Conservation (phyloP, 35 echinoderm and acorn worm species). For the Anneissia japonica region DNA sequence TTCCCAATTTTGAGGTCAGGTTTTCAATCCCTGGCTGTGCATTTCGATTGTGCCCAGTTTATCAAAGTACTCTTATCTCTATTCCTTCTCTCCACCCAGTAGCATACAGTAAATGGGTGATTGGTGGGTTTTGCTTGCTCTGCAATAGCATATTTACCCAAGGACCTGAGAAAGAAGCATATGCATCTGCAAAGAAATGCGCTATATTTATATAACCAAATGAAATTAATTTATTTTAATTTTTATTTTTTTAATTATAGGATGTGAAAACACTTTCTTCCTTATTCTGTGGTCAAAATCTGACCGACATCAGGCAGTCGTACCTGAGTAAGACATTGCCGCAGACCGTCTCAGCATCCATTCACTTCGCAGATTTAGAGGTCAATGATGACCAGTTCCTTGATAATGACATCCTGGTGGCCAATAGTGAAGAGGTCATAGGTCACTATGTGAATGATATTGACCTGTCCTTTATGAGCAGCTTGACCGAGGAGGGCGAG, state of each 20-base stretch:
- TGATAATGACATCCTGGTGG: not conserved
- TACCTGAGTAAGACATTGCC: not conserved
- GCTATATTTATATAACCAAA: no score
- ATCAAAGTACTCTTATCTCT: no score
- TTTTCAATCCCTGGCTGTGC: no score
- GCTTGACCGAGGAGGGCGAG: not conserved
- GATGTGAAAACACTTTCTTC: not conserved
- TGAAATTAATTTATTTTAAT: no score
- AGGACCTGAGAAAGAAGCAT: no score
- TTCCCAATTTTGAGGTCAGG: no score
- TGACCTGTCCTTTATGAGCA: not conserved
- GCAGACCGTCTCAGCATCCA: not conserved
- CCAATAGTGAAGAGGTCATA: not conserved
- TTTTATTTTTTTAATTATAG: not conserved
- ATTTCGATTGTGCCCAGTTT: no score
- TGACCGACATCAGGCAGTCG: not conserved
- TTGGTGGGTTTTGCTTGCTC: no score
- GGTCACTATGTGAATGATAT: not conserved
- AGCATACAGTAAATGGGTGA: no score
- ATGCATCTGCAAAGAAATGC: no score
- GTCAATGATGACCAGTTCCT: not conserved
- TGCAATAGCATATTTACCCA: no score
- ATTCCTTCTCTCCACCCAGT: no score
- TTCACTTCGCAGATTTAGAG: not conserved
- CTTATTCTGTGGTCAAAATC: not conserved